Percentiles rank a stretch among this genome's conserved stretches.
phyloP scores from a whole-genome alignment of 2,113 vertebrate genomes.

The Alethe castanea region DNA sequence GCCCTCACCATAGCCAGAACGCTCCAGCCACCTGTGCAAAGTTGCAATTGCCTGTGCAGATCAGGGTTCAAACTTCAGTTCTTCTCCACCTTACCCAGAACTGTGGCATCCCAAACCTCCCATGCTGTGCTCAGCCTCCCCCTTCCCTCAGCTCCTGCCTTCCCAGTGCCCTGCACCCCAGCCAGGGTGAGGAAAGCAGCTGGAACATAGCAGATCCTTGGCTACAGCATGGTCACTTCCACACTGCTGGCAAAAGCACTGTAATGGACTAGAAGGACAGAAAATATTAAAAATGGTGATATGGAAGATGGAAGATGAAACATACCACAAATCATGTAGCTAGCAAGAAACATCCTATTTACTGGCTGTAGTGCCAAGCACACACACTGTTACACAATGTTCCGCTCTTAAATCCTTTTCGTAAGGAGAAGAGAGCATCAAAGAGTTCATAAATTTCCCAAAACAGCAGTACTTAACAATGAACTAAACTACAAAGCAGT shows the following conservation, averaged over 20 bases:
- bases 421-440: conserved; percentile 8
- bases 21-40: accelerated
- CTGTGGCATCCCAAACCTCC: background rate
- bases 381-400: background rate
- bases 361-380: background rate
- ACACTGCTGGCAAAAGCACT: background rate
- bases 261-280: background rate
- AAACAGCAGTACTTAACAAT: background rate
- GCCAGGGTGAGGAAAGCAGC: background rate
- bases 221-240: background rate
- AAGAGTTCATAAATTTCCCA: conserved; percentile 1
- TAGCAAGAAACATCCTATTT: background rate
- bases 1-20: accelerated
- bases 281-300: background rate
- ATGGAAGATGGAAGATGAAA: background rate
- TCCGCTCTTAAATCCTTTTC: background rate
- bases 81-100: background rate
- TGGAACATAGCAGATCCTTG: background rate
- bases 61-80: background rate
- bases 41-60: background rate
- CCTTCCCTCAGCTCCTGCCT: background rate
- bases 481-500: conserved; percentile 29
- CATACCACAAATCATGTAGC: background rate
- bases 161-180: accelerated
- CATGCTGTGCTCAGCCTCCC: background rate